Percentiles rank a stretch among this genome's conserved stretches.
Evolutionary conservation across 1,140 invertebrate genomes (phyloP).

Genomic region (Sinella curviseta): DNA sequence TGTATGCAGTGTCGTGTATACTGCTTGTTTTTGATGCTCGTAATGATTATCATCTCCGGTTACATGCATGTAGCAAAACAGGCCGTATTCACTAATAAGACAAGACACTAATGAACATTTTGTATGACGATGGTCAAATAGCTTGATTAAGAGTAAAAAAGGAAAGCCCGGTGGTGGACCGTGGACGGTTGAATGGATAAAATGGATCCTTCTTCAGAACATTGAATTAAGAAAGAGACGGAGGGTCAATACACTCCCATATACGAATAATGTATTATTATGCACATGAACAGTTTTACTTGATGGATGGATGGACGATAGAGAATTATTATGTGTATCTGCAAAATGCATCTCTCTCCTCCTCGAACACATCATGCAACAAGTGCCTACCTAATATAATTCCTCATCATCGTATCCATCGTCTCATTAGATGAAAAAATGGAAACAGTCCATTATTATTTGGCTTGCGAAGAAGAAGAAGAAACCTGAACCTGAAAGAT

Average conservation of each 20-base stretch:
- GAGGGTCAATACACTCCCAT: slow-evolving; percentile 7
- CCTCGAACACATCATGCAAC: background rate
- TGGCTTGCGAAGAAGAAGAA: too few species aligned
- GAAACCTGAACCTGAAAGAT: too few species aligned
- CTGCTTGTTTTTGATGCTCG: background rate
- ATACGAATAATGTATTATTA: background rate
- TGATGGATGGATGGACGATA: slow-evolving; percentile 12
- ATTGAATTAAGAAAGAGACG: background rate
- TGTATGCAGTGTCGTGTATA: too few species aligned
- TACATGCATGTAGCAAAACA: too few species aligned
- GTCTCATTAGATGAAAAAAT: background rate
- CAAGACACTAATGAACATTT: background rate
- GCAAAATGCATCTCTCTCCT: background rate
- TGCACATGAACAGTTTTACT: background rate
- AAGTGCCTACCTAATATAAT: background rate
- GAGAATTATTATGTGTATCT: too few species aligned
- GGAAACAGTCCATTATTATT: background rate
- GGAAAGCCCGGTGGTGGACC: too few species aligned
- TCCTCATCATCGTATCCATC: background rate
- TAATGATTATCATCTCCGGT: slow-evolving; percentile 1
- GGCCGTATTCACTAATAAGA: background rate
- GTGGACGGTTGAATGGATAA: background rate
- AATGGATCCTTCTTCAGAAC: background rate
- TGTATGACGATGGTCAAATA: background rate
- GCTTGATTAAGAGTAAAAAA: too few species aligned